phyloP scores from a whole-genome alignment of 2,113 vertebrate genomes.

The Alectura lathami region DNA sequence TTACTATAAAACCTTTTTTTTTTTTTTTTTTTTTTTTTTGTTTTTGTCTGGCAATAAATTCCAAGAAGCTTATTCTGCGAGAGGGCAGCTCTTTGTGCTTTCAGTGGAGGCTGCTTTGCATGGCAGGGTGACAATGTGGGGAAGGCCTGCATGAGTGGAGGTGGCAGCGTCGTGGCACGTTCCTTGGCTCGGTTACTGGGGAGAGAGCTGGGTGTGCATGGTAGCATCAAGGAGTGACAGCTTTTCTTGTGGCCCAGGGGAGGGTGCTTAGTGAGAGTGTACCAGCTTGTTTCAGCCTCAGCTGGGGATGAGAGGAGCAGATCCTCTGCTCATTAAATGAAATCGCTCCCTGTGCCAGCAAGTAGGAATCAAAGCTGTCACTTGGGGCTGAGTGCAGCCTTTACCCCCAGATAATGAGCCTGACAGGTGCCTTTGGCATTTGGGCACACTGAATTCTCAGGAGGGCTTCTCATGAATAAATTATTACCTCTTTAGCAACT shows the following conservation, averaged over 20 bases:
- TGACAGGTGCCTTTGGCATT: constrained; percentile 21
- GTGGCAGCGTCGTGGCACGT: not conserved
- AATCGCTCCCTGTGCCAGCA: not conserved
- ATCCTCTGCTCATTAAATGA: not conserved
- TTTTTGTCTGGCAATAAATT: not conserved
- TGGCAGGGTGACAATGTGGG: no score
- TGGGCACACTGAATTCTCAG: not conserved
- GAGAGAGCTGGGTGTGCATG: rapidly evolving
- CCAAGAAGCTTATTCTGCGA: not conserved
- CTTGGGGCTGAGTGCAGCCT: not conserved
- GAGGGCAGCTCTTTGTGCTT: not conserved
- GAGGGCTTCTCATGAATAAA: constrained; percentile 6
- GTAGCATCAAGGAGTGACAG: rapidly evolving
- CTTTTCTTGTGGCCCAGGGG: not conserved
- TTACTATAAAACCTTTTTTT: no score
- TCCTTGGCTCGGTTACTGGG: not conserved
- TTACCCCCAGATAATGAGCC: not conserved
- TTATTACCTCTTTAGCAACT: not conserved
- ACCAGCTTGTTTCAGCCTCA: not conserved
- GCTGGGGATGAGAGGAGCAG: not conserved
- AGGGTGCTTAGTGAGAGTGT: rapidly evolving
- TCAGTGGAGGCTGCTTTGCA: not conserved
- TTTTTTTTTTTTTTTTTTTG: not conserved
- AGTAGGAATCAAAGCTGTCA: rapidly evolving
- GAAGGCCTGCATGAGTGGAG: rapidly evolving